These are phyloP conservation scores for Drosophila rubida DNA, from an alignment of 2,888 invertebrate genomes.

Conservation along the genomic window DNA sequence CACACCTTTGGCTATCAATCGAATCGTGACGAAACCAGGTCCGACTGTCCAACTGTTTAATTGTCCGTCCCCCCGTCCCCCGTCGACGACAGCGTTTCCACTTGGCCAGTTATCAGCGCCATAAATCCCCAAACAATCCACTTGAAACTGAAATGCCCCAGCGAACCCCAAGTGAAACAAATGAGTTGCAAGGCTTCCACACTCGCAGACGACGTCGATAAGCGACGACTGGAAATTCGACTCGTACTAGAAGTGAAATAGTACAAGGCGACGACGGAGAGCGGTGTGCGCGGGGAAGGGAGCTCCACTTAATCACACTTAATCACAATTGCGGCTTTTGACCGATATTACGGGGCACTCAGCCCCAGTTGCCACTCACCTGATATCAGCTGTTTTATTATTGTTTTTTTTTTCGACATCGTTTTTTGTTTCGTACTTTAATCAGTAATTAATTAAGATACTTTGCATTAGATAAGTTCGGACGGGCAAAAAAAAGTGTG, in stretches of 20 bases:
- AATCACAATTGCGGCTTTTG: constrained; percentile 73
- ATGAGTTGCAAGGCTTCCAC: constrained; percentile 61
- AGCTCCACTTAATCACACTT: constrained; percentile 66
- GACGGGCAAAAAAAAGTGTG: constrained; percentile 57
- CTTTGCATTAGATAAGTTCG: constrained; percentile 64
- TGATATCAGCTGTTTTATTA: constrained; percentile 49
- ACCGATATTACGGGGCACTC: constrained; percentile 70
- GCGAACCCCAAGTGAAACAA: constrained; percentile 58
- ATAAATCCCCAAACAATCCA: constrained; percentile 76
- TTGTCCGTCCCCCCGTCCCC: background rate
- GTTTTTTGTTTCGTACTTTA: constrained; percentile 29
- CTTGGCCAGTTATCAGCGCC: constrained; percentile 75
- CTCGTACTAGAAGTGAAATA: too few relatives aligned
- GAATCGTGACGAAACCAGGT: constrained; percentile 64
- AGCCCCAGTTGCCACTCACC: constrained; percentile 49
- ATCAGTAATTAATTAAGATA: constrained; percentile 80
- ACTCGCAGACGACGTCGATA: constrained; percentile 44
- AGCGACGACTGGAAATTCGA: constrained; percentile 48
- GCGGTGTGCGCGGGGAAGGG: too few relatives aligned
- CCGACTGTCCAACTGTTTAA: constrained; percentile 18
- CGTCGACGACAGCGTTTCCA: constrained; percentile 47
- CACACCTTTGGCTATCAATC: constrained; percentile 59
- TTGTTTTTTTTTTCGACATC: constrained; percentile 5
- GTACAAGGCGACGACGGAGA: too few relatives aligned
- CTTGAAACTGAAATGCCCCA: constrained; percentile 60